Conservation (phyloP, 1,140 invertebrate species). For the Drosophila lowei region DNA sequence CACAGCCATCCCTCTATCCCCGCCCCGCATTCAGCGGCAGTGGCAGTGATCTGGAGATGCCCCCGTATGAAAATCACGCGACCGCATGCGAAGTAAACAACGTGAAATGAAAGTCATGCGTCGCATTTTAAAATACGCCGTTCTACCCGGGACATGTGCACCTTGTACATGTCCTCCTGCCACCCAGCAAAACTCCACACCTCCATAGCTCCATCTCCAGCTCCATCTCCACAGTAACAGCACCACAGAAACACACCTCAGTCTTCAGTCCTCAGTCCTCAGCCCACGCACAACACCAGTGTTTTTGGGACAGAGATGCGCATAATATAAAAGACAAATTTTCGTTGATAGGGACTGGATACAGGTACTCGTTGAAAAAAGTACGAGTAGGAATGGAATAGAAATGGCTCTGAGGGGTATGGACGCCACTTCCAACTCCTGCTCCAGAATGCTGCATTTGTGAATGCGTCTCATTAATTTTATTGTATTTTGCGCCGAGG, state of each 20-base stretch:
- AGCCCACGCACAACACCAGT: slow-evolving; percentile 7
- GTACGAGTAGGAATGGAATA: too few relatives aligned
- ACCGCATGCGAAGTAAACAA: slow-evolving; percentile 77
- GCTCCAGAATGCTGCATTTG: slow-evolving; percentile 54
- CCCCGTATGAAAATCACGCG: slow-evolving; percentile 72
- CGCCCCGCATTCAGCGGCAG: neutral
- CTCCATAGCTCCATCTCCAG: too few relatives aligned
- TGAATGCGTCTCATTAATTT: slow-evolving; percentile 74
- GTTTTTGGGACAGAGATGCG: slow-evolving; percentile 56
- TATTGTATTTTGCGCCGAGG: slow-evolving; percentile 42
- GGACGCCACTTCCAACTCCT: neutral
- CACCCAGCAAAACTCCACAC: too few relatives aligned
- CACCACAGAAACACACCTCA: too few relatives aligned
- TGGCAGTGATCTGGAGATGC: slow-evolving; percentile 27
- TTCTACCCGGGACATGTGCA: slow-evolving; percentile 53
- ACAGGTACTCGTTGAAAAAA: neutral
- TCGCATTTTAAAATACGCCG: slow-evolving; percentile 73
- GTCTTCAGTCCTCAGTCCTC: neutral
- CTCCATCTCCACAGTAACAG: too few relatives aligned
- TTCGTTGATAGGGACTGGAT: slow-evolving; percentile 19
- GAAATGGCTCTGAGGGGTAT: neutral
- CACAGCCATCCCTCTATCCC: neutral
- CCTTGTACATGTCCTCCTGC: neutral
- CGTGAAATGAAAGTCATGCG: slow-evolving; percentile 79
- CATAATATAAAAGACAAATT: slow-evolving; percentile 78